Evolutionary conservation across 2,797 vertebrate species (phyloP), one percentile per base, ranked within the genome.

Genomic region (Danio kyathit): DNA sequence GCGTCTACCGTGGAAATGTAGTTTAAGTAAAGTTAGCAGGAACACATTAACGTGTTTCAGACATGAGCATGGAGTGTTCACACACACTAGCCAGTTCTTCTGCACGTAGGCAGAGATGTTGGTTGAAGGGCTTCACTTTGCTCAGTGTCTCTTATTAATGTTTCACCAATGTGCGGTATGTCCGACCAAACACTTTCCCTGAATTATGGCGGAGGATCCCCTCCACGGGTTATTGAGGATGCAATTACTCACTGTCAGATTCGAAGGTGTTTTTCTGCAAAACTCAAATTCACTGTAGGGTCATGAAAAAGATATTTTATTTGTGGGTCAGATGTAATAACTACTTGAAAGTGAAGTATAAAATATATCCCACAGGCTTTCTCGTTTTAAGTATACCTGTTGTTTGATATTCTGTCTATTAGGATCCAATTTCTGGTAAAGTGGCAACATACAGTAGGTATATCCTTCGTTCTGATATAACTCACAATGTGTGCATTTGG

Each of bases 91-190:
- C 59, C 54, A 21, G 17, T 66, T 66, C 4, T 17, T 19, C 61
- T 56, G 77, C 38, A 52, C 21, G 43, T 74, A n/a, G n/a, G n/a
- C n/a, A 59, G 64, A 81, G 78, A 81, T 83, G 65, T 76, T 83
- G 60, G 76, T 76, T 61, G n/a, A 21, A n/a, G 41, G 70, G 54
- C 74, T 66, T 74, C 5, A 29, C 46, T 59, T 48, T 51, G 56
- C 38, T 69, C 38, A 41, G 74, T 74, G 48, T 79, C 52, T 77
- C 70, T 74, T 79, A 72, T 74, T 65, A 84, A 75, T 49, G 69
- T 85, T 74, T 74, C 79, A 82, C 74, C 74, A 56, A 66, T 51
- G 56, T 74, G 75, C 8, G 57, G 63, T 76, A 86, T 83, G 79
- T 67, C 66, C 76, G 74, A 73, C 70, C 51, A 83, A 85, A 80